Evolutionary conservation across 2,888 invertebrate genomes (phyloP), one percentile per base, ranked within the genome.

Genomic region (Allygus modestus): DNA sequence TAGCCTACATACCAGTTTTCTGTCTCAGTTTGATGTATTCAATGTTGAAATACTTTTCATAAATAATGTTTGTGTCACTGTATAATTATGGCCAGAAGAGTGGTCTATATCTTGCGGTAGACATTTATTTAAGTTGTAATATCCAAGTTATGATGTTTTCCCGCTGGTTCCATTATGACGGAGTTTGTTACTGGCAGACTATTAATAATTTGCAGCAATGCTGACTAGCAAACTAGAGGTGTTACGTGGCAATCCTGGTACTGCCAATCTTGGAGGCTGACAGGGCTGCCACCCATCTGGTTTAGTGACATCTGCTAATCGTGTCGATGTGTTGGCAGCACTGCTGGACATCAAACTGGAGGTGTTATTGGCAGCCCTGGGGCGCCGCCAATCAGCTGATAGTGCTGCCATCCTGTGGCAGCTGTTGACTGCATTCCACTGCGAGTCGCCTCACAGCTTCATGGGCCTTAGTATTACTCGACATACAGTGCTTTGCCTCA

Each of bases 401-500:
- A 91, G 15, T 92, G 92, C 92, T 20, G 89, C 90, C 23, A 88
- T 92, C 58, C 90, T 92, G 37, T 90, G 90, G 84, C 92, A 92
- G 87, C 88, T 93, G 11, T 89, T 93, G 9, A 89, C 90, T 20
- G 92, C 92, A 0, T 93, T 93, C 88, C 92, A 92, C 87, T 90
- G 90, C 84, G 91, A 91, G 88, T 92, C 92, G 0, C 86, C 89
- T 0, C 90, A 91, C n/a, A 92, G 92, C 54, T 91, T 92, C 58
- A 93, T 93, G 93, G 93, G 93, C 0, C 88, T 93, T 11, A 92
- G 92, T 43, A 92, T 93, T 86, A 92, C 92, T 0, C 89, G 92
- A 86, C 91, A 92, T 87, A 91, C 92, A 4, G 88, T 93, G 28
- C 89, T 92, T 51, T 92, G 92, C 81, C 89, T 93, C 75, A 92